Conservation (phyloP, 1,140 invertebrate genomes). For the Phortica variegata region DNA sequence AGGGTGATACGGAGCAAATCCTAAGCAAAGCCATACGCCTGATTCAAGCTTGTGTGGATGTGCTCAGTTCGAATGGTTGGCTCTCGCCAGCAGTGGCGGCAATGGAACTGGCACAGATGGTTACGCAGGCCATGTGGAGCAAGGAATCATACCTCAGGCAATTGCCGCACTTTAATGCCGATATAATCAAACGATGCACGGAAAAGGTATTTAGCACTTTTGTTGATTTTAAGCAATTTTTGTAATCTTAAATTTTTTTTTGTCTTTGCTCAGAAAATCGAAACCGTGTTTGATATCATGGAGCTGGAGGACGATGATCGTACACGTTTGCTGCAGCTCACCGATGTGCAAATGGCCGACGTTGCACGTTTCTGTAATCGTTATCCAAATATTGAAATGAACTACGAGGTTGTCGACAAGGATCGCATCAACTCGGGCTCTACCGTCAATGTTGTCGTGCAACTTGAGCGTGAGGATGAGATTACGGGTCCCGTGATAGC, state of each 20-base stretch:
- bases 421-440: conserved; percentile 77
- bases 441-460: conserved; percentile 85
- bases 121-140: conserved; percentile 99
- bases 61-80: conserved; percentile 97
- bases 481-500: conserved; percentile 95
- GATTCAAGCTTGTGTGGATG: conserved; percentile 99
- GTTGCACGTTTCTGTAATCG: conserved; percentile 98
- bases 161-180: conserved; percentile 89
- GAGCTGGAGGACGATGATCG: conserved; percentile 96
- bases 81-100: conserved; percentile 95
- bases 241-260: conserved; percentile 5
- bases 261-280: conserved; percentile 68
- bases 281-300: conserved; percentile 98
- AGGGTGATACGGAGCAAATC: conserved; percentile 93
- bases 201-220: conserved; percentile 64
- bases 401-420: conserved; percentile 86
- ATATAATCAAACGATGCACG: conserved; percentile 88
- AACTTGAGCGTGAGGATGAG: conserved; percentile 95
- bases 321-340: conserved; percentile 80
- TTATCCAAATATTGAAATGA: conserved; percentile 98
- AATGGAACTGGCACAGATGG: conserved; percentile 99
- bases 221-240: not conserved
- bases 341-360: conserved; percentile 88
- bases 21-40: conserved; percentile 84
- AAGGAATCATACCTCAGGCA: conserved; percentile 98